Percentiles rank a stretch among this genome's conserved stretches.
phyloP scores from a whole-genome alignment of 1,140 invertebrate genomes.

The Eciton burchellii region DNA sequence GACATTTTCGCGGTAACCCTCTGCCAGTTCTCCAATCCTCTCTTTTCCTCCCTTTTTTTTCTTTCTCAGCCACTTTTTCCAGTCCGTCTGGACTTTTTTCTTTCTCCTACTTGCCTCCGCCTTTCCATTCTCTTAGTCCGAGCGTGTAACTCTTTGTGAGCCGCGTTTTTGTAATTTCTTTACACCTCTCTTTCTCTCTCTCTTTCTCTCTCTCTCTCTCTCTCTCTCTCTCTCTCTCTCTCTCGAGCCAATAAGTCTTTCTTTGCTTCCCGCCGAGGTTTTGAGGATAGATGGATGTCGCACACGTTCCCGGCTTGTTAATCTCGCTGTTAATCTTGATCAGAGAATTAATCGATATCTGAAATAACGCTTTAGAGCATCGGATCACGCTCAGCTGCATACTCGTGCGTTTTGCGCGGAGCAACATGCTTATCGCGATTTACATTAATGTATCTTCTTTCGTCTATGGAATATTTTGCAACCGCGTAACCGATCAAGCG shows the following conservation, averaged over 20 bases:
- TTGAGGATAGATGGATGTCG: constrained; percentile 35
- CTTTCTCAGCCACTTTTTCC: constrained; percentile 37
- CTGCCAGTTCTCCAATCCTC: constrained; percentile 6
- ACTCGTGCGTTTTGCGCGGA: background rate
- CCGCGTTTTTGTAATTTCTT: constrained; percentile 49
- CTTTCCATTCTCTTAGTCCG: constrained; percentile 8
- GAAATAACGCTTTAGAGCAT: constrained; percentile 7
- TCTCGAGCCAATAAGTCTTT: constrained; percentile 40
- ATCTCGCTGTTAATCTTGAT: constrained; percentile 44
- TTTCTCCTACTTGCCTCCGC: constrained; percentile 25
- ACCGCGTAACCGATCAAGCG: no score
- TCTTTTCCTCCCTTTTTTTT: background rate
- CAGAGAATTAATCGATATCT: constrained; percentile 30
- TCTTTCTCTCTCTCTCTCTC: no score
- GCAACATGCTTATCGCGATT: background rate
- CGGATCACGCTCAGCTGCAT: background rate
- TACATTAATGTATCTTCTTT: background rate
- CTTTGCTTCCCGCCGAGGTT: constrained; percentile 33
- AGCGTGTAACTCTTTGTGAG: constrained; percentile 34
- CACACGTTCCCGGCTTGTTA: constrained; percentile 7
- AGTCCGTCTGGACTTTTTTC: no score
- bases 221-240: no score
- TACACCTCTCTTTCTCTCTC: no score
- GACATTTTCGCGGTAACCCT: constrained; percentile 29
- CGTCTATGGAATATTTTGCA: background rate